These are phyloP conservation scores for Vollenhovia emeryi DNA, from an alignment of 1,140 invertebrate genomes.

Conservation along the genomic window DNA sequence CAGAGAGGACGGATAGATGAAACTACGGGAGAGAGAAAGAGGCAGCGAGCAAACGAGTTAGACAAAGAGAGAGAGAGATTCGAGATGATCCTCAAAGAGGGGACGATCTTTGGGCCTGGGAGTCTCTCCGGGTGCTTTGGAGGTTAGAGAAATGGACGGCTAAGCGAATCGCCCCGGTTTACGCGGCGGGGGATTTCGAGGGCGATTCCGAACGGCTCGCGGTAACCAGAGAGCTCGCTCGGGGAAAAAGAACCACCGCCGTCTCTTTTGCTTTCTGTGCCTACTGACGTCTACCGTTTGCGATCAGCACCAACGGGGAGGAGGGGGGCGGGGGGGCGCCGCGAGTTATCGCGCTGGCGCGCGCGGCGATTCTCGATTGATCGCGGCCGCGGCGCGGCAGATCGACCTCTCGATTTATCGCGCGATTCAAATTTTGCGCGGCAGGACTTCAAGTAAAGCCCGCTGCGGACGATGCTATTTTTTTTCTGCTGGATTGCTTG, in stretches of 20 bases:
- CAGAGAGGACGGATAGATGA: slow-evolving; percentile 14
- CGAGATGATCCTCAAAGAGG: background rate
- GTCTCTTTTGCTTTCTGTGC: slow-evolving; percentile 29
- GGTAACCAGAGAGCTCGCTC: background rate
- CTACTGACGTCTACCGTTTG: slow-evolving; percentile 65
- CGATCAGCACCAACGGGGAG: slow-evolving; percentile 30
- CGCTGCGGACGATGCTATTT: too few species aligned
- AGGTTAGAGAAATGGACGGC: slow-evolving; percentile 29
- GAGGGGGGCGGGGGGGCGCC: too few species aligned
- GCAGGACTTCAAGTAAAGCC: too few species aligned
- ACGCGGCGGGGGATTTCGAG: background rate
- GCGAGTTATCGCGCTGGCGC: slow-evolving; percentile 38
- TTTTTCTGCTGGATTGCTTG: too few species aligned
- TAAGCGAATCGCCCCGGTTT: background rate
- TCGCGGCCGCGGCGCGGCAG: background rate
- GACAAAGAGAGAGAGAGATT: slow-evolving; percentile 35
- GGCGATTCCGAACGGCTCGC: background rate
- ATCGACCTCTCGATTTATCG: slow-evolving; percentile 49
- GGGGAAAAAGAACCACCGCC: background rate
- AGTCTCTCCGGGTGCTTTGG: background rate
- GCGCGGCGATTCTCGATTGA: slow-evolving; percentile 39
- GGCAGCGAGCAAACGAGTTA: background rate
- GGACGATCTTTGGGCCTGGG: background rate
- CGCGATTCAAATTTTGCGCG: background rate
- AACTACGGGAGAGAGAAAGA: background rate